A percentile compares a stretch with the other conserved stretches of the same genome.
phyloP scores from a whole-genome alignment of 2,797 vertebrate genomes.

The Protonibea diacanthus region DNA sequence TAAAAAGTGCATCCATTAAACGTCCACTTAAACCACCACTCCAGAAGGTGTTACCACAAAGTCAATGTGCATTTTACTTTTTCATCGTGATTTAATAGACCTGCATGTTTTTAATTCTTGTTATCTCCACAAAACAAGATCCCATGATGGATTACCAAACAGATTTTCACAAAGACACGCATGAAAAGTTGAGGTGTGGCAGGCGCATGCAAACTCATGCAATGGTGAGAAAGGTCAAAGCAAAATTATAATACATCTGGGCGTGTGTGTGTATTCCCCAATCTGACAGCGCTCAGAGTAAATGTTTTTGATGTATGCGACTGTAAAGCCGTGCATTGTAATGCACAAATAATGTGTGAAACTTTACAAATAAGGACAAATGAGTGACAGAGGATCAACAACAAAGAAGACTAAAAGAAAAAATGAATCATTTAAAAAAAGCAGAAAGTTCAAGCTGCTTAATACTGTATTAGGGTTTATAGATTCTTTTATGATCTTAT shows the following conservation, averaged over 20 bases:
- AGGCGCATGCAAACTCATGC: slow-evolving; percentile 11
- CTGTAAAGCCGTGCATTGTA: too few relatives aligned
- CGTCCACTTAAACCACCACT: background rate
- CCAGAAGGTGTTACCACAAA: background rate
- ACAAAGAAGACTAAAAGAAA: too few relatives aligned
- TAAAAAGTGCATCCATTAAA: slow-evolving; percentile 22
- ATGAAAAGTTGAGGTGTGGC: background rate
- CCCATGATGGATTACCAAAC: background rate
- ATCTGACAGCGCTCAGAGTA: background rate
- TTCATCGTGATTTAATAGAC: slow-evolving; percentile 14
- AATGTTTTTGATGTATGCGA: background rate
- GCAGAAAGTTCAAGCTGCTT: too few relatives aligned
- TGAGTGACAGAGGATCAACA: too few relatives aligned
- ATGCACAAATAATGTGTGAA: too few relatives aligned
- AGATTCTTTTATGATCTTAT: too few relatives aligned
- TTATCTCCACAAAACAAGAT: background rate
- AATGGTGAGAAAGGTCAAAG: background rate
- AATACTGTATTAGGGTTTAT: too few relatives aligned
- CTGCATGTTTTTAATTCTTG: background rate
- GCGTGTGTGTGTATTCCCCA: background rate
- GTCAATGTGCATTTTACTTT: background rate
- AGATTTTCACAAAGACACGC: slow-evolving; percentile 9
- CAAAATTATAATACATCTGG: background rate
- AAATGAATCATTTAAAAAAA: too few relatives aligned
- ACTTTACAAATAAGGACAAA: too few relatives aligned